phyloP scores from a whole-genome alignment of 2,797 vertebrate species.

The Alosa sapidissima region DNA sequence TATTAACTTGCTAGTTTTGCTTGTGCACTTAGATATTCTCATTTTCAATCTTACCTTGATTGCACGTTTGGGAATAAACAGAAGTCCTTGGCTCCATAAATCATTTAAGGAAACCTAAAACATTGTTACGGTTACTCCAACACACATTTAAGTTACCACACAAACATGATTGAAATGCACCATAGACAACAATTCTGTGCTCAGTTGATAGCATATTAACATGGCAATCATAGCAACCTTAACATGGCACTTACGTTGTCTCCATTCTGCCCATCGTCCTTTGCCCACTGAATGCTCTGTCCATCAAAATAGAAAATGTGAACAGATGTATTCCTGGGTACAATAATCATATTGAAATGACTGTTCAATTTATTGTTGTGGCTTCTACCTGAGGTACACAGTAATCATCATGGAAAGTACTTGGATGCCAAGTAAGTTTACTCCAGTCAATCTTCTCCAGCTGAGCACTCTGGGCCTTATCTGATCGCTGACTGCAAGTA shows the following conservation, averaged over 20 bases:
- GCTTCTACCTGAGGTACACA: constrained; percentile 24
- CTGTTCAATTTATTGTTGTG: not conserved
- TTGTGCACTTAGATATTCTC: not conserved
- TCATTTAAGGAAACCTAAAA: not conserved
- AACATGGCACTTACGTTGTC: not conserved
- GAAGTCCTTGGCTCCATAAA: constrained; percentile 9
- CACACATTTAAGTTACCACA: not conserved
- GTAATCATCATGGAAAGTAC: constrained; percentile 28
- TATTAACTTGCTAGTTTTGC: not conserved
- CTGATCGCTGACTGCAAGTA: not conserved
- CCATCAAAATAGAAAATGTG: constrained; percentile 20
- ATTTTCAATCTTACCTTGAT: not conserved
- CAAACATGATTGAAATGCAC: not conserved
- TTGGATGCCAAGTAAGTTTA: constrained; percentile 26
- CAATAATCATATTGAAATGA: not conserved
- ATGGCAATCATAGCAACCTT: not conserved
- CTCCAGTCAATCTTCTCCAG: not conserved
- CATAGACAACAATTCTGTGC: not conserved
- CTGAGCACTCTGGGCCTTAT: not conserved
- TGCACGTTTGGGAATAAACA: not conserved
- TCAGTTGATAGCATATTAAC: not conserved
- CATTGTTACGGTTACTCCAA: not conserved
- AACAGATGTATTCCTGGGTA: not conserved
- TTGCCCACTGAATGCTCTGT: constrained; percentile 31
- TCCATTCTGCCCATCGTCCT: constrained; percentile 28